Conservation (phyloP, 2,113 vertebrate genomes). For the Galemys pyrenaicus region DNA sequence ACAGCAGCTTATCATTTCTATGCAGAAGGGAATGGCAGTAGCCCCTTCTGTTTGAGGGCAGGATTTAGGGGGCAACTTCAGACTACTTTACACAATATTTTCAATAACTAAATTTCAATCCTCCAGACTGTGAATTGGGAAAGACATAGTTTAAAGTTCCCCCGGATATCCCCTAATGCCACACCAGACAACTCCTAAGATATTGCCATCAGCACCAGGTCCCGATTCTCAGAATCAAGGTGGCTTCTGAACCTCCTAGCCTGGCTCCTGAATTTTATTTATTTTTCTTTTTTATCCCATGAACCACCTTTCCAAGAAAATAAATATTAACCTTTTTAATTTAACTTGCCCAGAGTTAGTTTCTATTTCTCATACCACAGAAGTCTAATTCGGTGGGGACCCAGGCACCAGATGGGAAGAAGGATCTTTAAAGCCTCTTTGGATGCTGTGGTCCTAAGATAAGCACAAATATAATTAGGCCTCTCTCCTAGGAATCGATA, state of each 20-base stretch:
- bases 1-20: neutral
- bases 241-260: neutral
- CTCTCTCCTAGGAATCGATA: conserved; percentile 10
- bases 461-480: conserved; percentile 7
- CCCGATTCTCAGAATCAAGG: neutral
- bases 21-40: neutral
- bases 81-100: neutral
- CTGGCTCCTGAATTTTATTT: neutral
- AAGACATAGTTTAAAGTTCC: neutral
- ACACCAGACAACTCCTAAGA: neutral
- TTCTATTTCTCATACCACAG: neutral
- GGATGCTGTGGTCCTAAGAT: neutral
- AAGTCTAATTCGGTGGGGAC: neutral
- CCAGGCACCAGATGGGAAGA: neutral
- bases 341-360: neutral
- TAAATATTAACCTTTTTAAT: neutral
- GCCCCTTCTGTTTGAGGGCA: neutral
- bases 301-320: neutral
- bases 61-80: neutral
- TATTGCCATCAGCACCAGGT: neutral
- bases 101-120: neutral
- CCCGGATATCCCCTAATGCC: neutral
- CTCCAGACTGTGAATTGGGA: neutral
- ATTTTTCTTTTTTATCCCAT: neutral
- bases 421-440: neutral